Base-by-base conservation (phyloP, 35 echinoderm and acorn worm species). In the Apostichopus parvimensis region DNA sequence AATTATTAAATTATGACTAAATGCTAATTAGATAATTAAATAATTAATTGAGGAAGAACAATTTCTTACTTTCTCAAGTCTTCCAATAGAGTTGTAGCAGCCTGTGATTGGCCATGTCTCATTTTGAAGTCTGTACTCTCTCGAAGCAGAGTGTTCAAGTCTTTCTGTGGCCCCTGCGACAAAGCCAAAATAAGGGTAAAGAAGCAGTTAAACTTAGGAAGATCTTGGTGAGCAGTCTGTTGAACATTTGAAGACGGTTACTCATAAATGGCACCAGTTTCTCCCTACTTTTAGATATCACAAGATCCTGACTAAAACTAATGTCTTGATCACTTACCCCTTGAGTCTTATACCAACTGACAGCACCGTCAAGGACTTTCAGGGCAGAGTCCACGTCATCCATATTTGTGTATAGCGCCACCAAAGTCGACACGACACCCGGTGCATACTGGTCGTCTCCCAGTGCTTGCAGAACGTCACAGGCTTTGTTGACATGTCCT, bases 91-190 rank as follows among this genome's bases (percentile, higher is more conserved):
- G 89, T 79, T 72, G 89, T 94, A 60, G 97, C 97, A 20, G 92
- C 92, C 78, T 98, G 77, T n/a, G 97, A 98, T 28, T 94, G 91
- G n/a, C 97, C 97, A 81, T 92, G 91, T 56, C 87, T 90, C 53
- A 98, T 64, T 75, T 98, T 98, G 88, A 98, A 98, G 24, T 94
- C 94, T 20, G 97, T 95, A 25, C 95, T 98, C 91, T 95, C 94
- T 82, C 94, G 73, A 4, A 98, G 80, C 1, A 98, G 88, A 22
- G 91, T 94, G 77, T 98, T 94, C 14, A 98, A 76, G 68, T 95
- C 91, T 54, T 89, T 95, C 85, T 98, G 92, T 14, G 95, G 62
- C 23, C 92, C 93, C 97, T 98, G 87, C 72, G 20, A 14, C 6
- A 83, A 56, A 28, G 89, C 86, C 6, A 66, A 8, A 66, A 61